Conservation (phyloP, 2,113 vertebrate species). For the Lontra canadensis region DNA sequence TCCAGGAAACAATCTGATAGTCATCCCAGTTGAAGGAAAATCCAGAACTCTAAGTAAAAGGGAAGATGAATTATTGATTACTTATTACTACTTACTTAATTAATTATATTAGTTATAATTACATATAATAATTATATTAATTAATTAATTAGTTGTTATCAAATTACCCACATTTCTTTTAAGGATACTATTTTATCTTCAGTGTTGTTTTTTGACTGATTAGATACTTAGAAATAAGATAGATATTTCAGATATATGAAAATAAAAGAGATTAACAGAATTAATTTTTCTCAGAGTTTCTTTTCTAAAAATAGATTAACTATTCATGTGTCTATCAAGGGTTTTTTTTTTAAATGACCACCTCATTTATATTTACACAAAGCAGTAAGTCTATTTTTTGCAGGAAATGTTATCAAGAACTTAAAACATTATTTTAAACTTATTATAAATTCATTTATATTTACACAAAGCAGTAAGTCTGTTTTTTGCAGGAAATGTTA, state of each 20-base stretch:
- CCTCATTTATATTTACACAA: conserved; percentile 10
- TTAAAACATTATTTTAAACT: conserved; percentile 11
- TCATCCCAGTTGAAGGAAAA: neutral
- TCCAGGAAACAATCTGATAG: neutral
- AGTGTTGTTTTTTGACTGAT: neutral
- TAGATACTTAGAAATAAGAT: neutral
- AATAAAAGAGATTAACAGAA: neutral
- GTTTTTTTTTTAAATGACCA: neutral
- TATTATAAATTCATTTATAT: neutral
- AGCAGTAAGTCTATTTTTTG: neutral
- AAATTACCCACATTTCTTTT: neutral
- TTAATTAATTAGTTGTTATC: neutral
- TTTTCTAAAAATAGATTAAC: conserved; percentile 19
- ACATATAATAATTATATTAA: no score
- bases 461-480: neutral
- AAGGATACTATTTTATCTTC: neutral
- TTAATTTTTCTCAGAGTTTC: neutral
- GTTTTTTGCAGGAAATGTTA: neutral
- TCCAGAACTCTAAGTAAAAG: neutral
- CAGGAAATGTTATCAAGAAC: neutral
- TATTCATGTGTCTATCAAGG: neutral
- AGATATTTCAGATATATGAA: neutral
- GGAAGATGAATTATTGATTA: neutral
- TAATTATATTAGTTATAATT: no score
- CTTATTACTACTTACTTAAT: no score